Base-by-base conservation (phyloP, 2,888 invertebrate genomes). In the Eupithecia centaureata region DNA sequence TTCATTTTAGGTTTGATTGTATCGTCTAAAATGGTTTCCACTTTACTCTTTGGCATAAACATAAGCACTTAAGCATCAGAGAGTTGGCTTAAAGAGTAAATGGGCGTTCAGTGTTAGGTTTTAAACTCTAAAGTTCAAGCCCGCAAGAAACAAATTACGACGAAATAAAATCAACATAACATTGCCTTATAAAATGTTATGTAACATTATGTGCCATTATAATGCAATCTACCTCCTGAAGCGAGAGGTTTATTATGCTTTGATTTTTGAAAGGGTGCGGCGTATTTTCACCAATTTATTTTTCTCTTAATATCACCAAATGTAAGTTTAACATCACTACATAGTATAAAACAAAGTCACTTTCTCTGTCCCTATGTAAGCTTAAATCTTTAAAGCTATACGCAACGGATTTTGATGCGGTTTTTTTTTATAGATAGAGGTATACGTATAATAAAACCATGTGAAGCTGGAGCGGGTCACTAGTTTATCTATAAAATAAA, bases 141-240 rank as follows among this genome's bases (percentile, higher is more conserved):
- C 78, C 77, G 85, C 84, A 86, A 88, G 85, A 86, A 84, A 89
- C 85, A 90, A 90, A 91, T 91, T 89, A 88, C 82, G 76, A 81
- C 85, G 85, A 89, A 89, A 88, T 86, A 80, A 85, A 87, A 88
- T 86, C 81, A 85, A 80, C 77, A 47, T 62, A 68, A 59, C 65
- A 61, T 59, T 13, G 58, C 57, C 33, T 59, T 67, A 61, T 35
- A 64, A 33, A 63, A 61, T 42, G 52, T 68, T 70, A 66, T 63
- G 64, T 71, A 67, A 59, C 67, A 74, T 71, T 73, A 77, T 70
- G 70, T 72, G 72, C 70, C 71, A 74, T 78, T 77, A 77, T 75
- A 75, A 75, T 73, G 72, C 77, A 76, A 74, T 76, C 76, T 72
- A 71, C 73, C 62, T 71, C 68, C 59, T 67, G 62, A 67, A 64